Conservation (phyloP, 2,113 vertebrate species). For the Bubo bubo region DNA sequence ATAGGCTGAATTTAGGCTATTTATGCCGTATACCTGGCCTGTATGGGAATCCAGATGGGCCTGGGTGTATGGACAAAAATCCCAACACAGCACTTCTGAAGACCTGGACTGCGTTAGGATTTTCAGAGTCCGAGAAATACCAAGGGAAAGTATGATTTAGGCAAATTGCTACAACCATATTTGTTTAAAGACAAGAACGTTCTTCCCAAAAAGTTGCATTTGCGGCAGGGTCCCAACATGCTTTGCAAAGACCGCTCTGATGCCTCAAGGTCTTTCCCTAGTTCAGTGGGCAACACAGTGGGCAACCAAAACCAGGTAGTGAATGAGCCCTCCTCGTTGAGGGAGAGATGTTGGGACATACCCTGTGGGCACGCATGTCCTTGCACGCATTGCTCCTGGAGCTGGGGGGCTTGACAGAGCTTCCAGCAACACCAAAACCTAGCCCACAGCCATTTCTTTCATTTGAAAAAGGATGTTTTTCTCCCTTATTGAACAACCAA, state of each 20-base stretch:
- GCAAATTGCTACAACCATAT: fast-evolving
- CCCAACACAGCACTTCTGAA: not conserved
- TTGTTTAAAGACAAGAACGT: not conserved
- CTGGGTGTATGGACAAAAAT: not conserved
- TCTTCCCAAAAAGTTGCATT: not conserved
- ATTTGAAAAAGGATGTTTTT: conserved; percentile 1
- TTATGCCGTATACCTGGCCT: not conserved
- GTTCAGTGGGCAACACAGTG: not conserved
- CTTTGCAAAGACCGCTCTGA: not conserved
- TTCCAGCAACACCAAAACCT: not conserved
- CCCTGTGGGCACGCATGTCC: fast-evolving
- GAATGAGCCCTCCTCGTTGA: not conserved
- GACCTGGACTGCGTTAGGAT: not conserved
- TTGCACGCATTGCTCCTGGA: not conserved
- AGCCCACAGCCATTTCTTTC: not conserved
- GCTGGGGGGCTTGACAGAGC: not conserved
- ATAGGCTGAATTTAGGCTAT: not conserved
- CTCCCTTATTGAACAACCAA: conserved; percentile 20
- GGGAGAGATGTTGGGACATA: not conserved
- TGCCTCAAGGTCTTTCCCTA: not conserved
- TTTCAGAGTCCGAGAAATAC: not conserved
- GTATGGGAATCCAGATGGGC: not conserved
- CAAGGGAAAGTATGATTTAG: not conserved
- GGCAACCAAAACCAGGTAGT: not conserved
- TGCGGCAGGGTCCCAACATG: fast-evolving